These are phyloP conservation scores for Oscheius onirici DNA, from an alignment of 2,888 invertebrate species.

Conservation along the genomic window DNA sequence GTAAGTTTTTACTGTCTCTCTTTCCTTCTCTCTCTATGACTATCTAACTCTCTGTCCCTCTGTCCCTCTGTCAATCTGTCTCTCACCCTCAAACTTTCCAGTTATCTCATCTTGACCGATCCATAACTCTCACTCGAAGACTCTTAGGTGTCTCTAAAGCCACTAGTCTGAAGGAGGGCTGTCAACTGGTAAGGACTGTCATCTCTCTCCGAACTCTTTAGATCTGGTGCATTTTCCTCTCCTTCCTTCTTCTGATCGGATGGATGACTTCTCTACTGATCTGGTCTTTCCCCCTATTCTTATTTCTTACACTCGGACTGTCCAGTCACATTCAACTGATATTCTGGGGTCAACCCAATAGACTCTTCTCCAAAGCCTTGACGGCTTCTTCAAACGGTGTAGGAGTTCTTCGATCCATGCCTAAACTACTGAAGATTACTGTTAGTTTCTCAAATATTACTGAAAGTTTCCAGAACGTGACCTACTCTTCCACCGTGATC, in stretches of 20 bases:
- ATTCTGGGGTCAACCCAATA: constrained; percentile 13
- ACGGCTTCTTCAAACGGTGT: constrained; percentile 18
- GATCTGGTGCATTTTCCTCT: neutral
- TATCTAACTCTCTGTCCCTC: neutral
- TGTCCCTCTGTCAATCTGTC: neutral
- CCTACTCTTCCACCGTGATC: neutral
- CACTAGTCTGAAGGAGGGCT: neutral
- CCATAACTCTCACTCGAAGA: neutral
- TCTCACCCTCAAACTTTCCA: neutral
- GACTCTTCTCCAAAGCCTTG: constrained; percentile 1
- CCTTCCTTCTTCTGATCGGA: neutral
- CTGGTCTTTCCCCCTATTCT: neutral
- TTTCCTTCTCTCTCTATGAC: neutral
- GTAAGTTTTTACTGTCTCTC: constrained; percentile 4
- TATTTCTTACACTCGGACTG: neutral
- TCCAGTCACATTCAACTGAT: neutral
- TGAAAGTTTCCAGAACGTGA: constrained; percentile 4
- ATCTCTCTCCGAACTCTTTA: neutral
- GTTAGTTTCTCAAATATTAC: neutral
- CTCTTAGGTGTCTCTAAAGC: neutral
- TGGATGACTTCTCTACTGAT: neutral
- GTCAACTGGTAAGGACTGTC: constrained; percentile 4
- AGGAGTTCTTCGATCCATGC: constrained; percentile 1
- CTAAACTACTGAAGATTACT: constrained; percentile 2
- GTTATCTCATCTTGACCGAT: neutral